A percentile compares a stretch with the other conserved stretches of the same genome.
Evolutionary conservation across 2,797 vertebrate species (phyloP).

Genomic region (Perodicticus potto): DNA sequence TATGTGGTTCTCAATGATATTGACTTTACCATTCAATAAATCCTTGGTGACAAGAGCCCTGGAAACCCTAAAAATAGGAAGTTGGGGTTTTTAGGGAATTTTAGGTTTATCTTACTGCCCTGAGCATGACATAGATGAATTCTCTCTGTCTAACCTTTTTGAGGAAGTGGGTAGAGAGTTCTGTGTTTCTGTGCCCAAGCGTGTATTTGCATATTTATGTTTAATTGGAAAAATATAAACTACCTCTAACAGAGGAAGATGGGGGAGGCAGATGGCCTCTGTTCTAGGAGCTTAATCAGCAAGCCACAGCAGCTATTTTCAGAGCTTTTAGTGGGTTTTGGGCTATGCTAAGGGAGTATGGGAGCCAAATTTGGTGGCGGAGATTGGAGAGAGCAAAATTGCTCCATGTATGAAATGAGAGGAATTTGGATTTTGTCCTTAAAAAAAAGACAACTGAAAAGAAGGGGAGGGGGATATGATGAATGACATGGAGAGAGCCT

Average conservation of each 20-base stretch:
- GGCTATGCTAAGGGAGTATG: not conserved
- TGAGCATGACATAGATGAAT: too few relatives aligned
- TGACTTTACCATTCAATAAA: not conserved
- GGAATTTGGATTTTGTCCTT: constrained; percentile 16
- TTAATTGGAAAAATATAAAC: constrained; percentile 30
- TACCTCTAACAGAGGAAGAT: not conserved
- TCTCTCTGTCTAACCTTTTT: not conserved
- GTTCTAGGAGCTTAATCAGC: constrained; percentile 1
- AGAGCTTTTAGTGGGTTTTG: constrained; percentile 39
- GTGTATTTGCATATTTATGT: constrained; percentile 27
- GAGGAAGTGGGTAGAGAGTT: not conserved
- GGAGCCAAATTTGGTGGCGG: constrained; percentile 54
- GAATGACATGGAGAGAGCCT: not conserved
- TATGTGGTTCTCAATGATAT: not conserved
- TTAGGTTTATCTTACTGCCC: not conserved
- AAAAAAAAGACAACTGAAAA: constrained; percentile 3
- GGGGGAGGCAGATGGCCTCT: constrained; percentile 20
- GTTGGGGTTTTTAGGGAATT: too few relatives aligned
- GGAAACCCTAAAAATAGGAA: not conserved
- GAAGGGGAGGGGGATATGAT: not conserved
- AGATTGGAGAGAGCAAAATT: constrained; percentile 40
- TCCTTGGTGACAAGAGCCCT: not conserved
- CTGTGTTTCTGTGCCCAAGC: not conserved
- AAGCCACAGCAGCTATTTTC: constrained; percentile 60
- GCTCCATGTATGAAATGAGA: constrained; percentile 15